These are phyloP conservation scores for Sphenopsis melanotis DNA, from an alignment of 2,797 vertebrate genomes.

Conservation along the genomic window DNA sequence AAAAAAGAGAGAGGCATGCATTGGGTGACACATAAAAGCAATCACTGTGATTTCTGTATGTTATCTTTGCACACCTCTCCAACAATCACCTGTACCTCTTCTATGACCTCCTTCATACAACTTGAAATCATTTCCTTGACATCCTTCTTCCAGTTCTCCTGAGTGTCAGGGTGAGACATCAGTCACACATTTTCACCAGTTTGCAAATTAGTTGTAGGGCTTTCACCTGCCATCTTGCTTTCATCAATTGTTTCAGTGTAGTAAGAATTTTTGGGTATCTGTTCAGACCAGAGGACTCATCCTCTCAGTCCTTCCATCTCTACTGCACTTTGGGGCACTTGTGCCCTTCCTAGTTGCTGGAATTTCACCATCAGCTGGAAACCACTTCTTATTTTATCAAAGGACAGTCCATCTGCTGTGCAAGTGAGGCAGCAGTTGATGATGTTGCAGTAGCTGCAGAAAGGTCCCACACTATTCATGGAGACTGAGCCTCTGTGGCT, in stretches of 20 bases:
- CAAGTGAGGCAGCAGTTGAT: not conserved
- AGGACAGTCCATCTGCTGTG: not conserved
- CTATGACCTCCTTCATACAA: not conserved
- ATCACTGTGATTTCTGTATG: not conserved
- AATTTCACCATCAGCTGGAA: not conserved
- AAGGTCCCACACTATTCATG: not conserved
- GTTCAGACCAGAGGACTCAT: not conserved
- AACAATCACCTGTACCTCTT: not conserved
- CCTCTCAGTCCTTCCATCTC: not conserved
- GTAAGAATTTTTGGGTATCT: not conserved
- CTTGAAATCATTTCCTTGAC: not conserved
- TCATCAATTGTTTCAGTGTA: not conserved
- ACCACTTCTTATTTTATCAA: not conserved
- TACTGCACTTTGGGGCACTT: not conserved
- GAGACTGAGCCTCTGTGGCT: not conserved
- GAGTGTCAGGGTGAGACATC: not conserved
- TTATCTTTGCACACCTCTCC: not conserved
- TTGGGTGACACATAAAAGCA: not conserved
- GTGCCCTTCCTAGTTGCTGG: not conserved
- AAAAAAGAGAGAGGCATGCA: not conserved
- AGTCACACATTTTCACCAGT: not conserved
- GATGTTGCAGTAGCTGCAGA: not conserved
- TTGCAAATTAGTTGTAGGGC: not conserved
- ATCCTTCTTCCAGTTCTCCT: not conserved
- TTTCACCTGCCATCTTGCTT: not conserved